Evolutionary conservation across 1,140 invertebrate species (phyloP).

Genomic region (Sitophilus oryzae): DNA sequence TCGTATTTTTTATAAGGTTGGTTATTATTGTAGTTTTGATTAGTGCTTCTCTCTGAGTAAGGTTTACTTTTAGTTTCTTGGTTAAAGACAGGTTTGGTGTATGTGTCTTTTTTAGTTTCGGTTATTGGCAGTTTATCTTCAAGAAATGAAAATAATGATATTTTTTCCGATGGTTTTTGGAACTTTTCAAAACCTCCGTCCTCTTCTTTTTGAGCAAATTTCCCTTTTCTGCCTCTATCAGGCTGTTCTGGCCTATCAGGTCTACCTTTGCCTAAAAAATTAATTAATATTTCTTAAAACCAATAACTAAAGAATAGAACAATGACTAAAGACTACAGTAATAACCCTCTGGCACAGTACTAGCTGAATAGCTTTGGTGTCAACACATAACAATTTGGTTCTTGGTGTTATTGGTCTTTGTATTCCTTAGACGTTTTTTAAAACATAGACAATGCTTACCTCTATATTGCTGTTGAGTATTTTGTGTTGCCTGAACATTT

Average conservation of each 20-base stretch:
- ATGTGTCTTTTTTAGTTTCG: conserved; percentile 12
- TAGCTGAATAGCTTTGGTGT: no score
- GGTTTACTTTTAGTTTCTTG: conserved; percentile 16
- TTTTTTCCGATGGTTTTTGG: conserved; percentile 73
- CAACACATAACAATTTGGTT: no score
- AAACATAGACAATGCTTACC: neutral
- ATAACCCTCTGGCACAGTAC: no score
- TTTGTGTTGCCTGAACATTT: conserved; percentile 59
- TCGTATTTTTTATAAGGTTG: neutral
- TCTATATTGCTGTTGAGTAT: conserved; percentile 54
- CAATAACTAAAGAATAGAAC: no score
- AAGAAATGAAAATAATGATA: conserved; percentile 82
- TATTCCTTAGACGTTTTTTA: no score
- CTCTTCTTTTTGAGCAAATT: conserved; percentile 33
- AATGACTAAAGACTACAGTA: no score
- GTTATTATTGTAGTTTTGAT: neutral
- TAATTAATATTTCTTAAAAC: conserved; percentile 22
- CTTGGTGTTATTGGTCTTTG: no score
- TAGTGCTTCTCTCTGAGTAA: conserved; percentile 1
- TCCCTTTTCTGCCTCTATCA: conserved; percentile 41
- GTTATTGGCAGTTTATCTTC: conserved; percentile 70
- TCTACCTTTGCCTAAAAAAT: conserved; percentile 6
- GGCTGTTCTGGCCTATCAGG: conserved; percentile 42
- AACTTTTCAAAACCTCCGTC: conserved; percentile 55
- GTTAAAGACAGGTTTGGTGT: neutral